phyloP scores from a whole-genome alignment of 2,888 invertebrate genomes.

The Gastrophysa polygoni region DNA sequence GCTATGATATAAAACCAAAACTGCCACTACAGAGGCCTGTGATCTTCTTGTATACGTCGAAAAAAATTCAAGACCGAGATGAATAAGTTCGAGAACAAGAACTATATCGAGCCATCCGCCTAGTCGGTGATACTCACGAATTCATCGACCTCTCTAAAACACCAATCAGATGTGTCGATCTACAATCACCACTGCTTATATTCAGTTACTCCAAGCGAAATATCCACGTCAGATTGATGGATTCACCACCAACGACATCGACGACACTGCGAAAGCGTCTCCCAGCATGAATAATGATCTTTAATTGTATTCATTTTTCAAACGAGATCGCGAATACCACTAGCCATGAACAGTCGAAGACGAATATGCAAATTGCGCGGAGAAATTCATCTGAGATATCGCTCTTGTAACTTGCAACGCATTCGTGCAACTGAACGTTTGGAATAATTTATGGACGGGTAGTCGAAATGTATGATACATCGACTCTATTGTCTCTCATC shows the following conservation, averaged over 20 bases:
- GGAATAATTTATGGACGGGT: neutral
- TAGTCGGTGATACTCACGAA: too few species aligned
- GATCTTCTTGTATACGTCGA: too few species aligned
- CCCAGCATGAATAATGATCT: conserved; percentile 26
- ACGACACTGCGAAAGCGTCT: conserved; percentile 12
- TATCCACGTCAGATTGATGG: too few species aligned
- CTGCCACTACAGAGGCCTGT: too few species aligned
- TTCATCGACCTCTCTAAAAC: too few species aligned
- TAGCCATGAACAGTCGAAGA: neutral
- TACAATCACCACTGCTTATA: too few species aligned
- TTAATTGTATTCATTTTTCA: conserved; percentile 31
- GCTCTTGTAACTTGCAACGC: neutral
- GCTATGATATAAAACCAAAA: too few species aligned
- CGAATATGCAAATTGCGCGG: neutral
- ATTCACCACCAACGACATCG: conserved; percentile 14
- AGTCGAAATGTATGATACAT: neutral
- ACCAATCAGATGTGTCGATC: too few species aligned
- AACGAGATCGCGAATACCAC: conserved; percentile 1
- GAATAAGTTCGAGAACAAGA: too few species aligned
- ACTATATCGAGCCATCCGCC: too few species aligned
- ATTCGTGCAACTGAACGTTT: neutral
- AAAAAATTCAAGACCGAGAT: too few species aligned
- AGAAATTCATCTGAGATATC: neutral
- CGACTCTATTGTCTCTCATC: neutral
- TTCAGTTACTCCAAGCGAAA: too few species aligned